Percentiles rank a stretch among this genome's conserved stretches.
These are phyloP conservation scores for Enteromius trimaculatus DNA, from an alignment of 2,797 vertebrate species.

Conservation along the genomic window DNA sequence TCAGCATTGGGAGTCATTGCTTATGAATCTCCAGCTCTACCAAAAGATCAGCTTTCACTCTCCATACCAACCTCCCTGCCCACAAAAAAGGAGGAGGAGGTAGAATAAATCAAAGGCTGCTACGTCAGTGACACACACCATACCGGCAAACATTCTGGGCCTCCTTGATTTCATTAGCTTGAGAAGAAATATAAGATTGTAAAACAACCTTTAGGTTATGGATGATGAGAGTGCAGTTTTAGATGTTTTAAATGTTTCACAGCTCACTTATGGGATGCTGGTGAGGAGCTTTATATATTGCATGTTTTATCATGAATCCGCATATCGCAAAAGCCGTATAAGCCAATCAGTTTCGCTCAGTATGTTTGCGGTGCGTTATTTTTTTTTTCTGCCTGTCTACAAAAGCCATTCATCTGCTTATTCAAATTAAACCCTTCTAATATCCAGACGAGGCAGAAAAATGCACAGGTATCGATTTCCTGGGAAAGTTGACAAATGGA, in stretches of 20 bases:
- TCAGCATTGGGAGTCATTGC: conserved; percentile 21
- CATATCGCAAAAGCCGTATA: conserved; percentile 11
- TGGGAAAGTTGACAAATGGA: conserved; percentile 57
- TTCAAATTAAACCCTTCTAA: conserved; percentile 56
- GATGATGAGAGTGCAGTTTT: not conserved
- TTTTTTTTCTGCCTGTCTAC: not conserved
- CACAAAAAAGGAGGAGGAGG: conserved; percentile 11
- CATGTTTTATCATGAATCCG: not conserved
- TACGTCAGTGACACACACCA: conserved; percentile 25
- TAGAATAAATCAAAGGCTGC: conserved; percentile 44
- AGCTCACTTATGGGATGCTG: conserved; percentile 6
- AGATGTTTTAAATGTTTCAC: conserved; percentile 20
- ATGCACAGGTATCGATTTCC: conserved; percentile 51
- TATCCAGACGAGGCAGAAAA: conserved; percentile 52
- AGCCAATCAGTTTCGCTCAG: conserved; percentile 20
- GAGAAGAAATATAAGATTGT: conserved; percentile 21
- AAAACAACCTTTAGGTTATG: conserved; percentile 1
- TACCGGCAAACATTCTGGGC: not conserved
- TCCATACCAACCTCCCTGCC: conserved; percentile 6
- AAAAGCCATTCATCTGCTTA: conserved; percentile 48
- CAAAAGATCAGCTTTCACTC: conserved; percentile 11
- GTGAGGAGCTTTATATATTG: conserved; percentile 5
- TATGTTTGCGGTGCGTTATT: not conserved
- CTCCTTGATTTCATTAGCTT: conserved; percentile 34
- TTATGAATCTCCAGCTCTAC: conserved; percentile 32